Conservation (phyloP, 2,888 invertebrate species). For the Plusia festucae region DNA sequence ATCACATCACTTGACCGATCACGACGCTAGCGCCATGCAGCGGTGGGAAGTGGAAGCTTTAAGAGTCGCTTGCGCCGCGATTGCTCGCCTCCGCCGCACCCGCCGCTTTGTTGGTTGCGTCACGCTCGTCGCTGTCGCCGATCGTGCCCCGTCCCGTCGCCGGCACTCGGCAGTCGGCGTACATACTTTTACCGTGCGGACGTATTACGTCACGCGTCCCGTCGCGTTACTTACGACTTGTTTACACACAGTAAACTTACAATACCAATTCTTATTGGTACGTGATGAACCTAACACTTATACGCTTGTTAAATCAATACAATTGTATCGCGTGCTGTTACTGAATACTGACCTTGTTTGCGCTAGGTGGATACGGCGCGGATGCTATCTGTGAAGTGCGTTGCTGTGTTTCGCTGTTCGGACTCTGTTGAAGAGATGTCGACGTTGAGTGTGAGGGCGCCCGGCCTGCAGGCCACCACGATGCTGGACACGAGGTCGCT, state of each 20-base stretch:
- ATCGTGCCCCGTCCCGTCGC: constrained; percentile 52
- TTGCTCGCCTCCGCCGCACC: constrained; percentile 59
- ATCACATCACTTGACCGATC: constrained; percentile 57
- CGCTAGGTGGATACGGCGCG: constrained; percentile 81
- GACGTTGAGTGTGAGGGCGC: constrained; percentile 89
- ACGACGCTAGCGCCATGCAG: constrained; percentile 70
- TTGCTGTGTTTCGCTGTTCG: constrained; percentile 79
- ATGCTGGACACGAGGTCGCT: constrained; percentile 81
- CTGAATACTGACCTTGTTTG: constrained; percentile 77
- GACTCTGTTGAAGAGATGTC: constrained; percentile 86
- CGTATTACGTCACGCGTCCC: constrained; percentile 70
- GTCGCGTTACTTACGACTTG: constrained; percentile 80
- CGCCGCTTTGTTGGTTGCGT: constrained; percentile 66
- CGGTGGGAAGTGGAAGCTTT: constrained; percentile 66
- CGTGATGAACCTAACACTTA: constrained; percentile 81
- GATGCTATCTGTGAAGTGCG: constrained; percentile 85
- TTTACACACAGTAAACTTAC: constrained; percentile 81
- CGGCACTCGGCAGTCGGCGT: constrained; percentile 71
- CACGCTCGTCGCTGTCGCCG: constrained; percentile 60
- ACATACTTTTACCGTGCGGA: constrained; percentile 67
- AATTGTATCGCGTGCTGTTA: constrained; percentile 62
- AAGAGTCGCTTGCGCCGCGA: constrained; percentile 63
- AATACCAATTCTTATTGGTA: constrained; percentile 78
- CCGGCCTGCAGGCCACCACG: constrained; percentile 80
- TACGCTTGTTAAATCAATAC: constrained; percentile 63